phyloP scores from a whole-genome alignment of 2,113 vertebrate genomes.

The Hassar affinis region DNA sequence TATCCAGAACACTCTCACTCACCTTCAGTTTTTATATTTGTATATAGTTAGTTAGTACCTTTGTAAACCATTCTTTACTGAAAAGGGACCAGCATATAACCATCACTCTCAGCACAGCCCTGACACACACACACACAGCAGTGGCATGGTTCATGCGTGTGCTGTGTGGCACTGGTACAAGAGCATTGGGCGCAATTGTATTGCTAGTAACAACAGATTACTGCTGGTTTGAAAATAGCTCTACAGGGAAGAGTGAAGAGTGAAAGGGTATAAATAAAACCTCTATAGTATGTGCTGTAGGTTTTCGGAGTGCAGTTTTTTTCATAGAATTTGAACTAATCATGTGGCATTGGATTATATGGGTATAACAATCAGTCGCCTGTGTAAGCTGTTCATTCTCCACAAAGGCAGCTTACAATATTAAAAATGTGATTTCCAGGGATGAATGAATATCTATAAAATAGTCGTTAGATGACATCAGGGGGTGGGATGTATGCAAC shows the following conservation, averaged over 20 bases:
- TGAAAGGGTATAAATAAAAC: no score
- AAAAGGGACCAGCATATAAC: background rate
- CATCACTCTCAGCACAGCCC: background rate
- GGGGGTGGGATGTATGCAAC: background rate
- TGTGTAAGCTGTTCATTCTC: background rate
- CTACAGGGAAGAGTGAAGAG: background rate
- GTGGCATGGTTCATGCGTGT: background rate
- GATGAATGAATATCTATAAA: background rate
- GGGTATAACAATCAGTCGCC: background rate
- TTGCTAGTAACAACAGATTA: background rate
- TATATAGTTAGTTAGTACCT: background rate
- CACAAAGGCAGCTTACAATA: background rate
- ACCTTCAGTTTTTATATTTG: background rate
- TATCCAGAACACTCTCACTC: background rate
- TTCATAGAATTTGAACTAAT: background rate
- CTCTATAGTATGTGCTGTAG: no score
- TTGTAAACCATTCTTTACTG: background rate
- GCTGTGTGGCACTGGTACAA: background rate
- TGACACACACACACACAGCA: background rate
- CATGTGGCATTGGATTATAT: background rate
- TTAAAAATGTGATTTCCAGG: background rate
- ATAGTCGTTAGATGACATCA: background rate
- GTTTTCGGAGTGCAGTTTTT: background rate
- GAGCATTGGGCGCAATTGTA: background rate
- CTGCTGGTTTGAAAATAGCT: background rate